phyloP scores from a whole-genome alignment of 30 jellyfish, hydroid and myxozoan species.

The Turritopsis rubra region DNA sequence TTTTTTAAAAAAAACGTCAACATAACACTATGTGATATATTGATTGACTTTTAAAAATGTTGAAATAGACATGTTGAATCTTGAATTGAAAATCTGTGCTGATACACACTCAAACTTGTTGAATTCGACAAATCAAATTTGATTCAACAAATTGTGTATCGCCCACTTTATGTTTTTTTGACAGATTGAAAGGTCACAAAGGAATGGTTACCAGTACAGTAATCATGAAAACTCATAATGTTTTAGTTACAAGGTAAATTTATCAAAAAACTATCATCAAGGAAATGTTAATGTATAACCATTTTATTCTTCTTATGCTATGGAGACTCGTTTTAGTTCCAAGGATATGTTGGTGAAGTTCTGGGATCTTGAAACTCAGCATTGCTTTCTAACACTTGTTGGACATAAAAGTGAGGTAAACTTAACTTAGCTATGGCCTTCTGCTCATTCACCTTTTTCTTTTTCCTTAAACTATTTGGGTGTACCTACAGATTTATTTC shows the following conservation, averaged over 20 bases:
- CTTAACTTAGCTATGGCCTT: background rate
- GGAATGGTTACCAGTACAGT: conserved; percentile 68
- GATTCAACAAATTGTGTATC: background rate
- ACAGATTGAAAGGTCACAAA: conserved; percentile 89
- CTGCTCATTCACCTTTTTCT: background rate
- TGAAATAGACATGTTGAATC: too few relatives aligned
- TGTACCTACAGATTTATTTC: too few relatives aligned
- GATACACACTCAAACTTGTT: background rate
- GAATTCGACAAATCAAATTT: background rate
- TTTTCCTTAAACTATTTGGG: background rate
- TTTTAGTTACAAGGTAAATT: conserved; percentile 78
- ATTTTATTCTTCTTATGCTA: background rate
- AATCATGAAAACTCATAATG: conserved; percentile 51
- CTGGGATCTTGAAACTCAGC: conserved; percentile 98
- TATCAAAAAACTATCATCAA: too few relatives aligned
- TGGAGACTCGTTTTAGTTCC: conserved; percentile 59
- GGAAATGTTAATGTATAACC: too few relatives aligned
- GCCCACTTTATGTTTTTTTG: background rate
- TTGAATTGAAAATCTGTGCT: too few relatives aligned
- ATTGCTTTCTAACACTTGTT: conserved; percentile 88
- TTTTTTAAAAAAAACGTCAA: too few relatives aligned
- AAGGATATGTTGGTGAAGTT: conserved; percentile 85
- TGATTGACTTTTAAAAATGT: too few relatives aligned
- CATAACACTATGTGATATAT: too few relatives aligned
- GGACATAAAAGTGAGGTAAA: conserved; percentile 90